phyloP scores from a whole-genome alignment of 2,113 vertebrate species.

The Emydocephalus ijimae region DNA sequence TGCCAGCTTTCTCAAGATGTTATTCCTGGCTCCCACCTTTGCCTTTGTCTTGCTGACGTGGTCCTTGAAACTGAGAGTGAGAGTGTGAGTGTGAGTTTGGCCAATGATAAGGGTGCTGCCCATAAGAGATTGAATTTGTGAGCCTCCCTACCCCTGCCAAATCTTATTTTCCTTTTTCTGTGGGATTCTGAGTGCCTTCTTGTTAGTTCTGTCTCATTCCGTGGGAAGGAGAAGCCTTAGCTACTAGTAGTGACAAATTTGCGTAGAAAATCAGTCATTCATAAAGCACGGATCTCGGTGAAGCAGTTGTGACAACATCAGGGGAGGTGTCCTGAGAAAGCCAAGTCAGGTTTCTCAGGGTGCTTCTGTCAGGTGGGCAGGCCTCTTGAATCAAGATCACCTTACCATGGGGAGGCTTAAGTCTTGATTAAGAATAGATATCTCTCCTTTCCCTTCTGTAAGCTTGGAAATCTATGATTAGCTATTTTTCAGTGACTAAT shows the following conservation, averaged over 20 bases:
- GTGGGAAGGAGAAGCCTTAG: not conserved
- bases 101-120: not conserved
- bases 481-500: not conserved
- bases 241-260: not conserved
- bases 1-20: too few species aligned
- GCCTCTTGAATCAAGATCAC: not conserved
- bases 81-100: too few species aligned
- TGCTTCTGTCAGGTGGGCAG: not conserved
- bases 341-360: not conserved
- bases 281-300: not conserved
- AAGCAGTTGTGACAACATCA: not conserved
- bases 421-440: not conserved
- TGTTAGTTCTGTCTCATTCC: not conserved
- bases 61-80: too few species aligned
- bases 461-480: not conserved
- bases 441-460: not conserved
- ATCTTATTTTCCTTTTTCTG: not conserved
- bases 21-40: too few species aligned
- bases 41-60: too few species aligned
- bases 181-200: not conserved
- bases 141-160: not conserved
- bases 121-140: not conserved
- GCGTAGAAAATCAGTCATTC: not conserved
- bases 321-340: not conserved
- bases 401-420: not conserved